Base-by-base conservation (phyloP, 1,140 invertebrate species). In the Portunus trituberculatus region DNA sequence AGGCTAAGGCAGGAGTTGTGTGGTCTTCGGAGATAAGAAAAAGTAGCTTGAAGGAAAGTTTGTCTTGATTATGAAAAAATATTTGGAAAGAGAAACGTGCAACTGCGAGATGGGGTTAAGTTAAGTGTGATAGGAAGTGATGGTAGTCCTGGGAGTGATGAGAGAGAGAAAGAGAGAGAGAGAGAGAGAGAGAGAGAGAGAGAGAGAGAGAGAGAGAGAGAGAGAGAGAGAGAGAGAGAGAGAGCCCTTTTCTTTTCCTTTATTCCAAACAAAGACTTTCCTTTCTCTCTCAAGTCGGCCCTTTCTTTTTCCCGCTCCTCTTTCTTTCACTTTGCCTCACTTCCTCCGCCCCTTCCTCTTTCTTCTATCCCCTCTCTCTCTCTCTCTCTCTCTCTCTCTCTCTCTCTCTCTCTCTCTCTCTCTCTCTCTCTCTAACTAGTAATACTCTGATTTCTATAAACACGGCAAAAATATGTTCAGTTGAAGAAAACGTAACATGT, bases 151-250 rank as follows among this genome's bases (percentile, higher is more conserved):
- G 67, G 67, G 67, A n/a, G 67, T n/a, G 67, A 76, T 59, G 67
- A 76, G 67, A 76, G 67, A 76, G 67, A 8, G 67, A 76, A 25
- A 76, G 67, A n/a, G 67, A 76, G 20, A 76, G n/a, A 76, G 67
- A n/a, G n/a, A 76, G 67, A 76, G n/a, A n/a, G n/a, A 76, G 67
- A 76, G n/a, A 76, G 67, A 76, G 67, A n/a, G n/a, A 76, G 67
- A 76, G 67, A 76, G 67, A 76, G 67, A 76, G 67, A 76, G 67
- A 76, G 67, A 76, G 67, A 76, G 67, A 76, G 67, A 76, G 67
- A 76, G 67, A 76, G 67, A 76, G 67, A 76, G 67, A 76, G 67
- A 76, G 67, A 76, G 67, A 76, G 67, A 76, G 59, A 25, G 10
- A 25, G 59, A 76, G 59, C 48, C 48, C 6, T 76, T 76, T 20